These are phyloP conservation scores for Galaxias olidus DNA, from an alignment of 2,797 vertebrate genomes.

Conservation along the genomic window DNA sequence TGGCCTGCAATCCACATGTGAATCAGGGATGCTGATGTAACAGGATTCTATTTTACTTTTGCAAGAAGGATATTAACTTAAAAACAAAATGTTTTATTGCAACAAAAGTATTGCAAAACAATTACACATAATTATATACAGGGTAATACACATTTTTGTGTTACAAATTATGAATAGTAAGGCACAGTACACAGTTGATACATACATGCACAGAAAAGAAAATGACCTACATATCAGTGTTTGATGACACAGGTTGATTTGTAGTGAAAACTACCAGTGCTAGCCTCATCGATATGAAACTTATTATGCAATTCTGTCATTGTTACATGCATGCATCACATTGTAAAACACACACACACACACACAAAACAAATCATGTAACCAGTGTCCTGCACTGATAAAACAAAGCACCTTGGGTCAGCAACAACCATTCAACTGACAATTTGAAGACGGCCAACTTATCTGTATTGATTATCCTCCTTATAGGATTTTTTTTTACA, in stretches of 20 bases:
- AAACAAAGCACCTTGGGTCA: neutral
- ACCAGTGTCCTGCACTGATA: constrained; percentile 12
- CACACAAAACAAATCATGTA: no score
- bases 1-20: no score
- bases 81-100: constrained; percentile 24
- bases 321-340: neutral
- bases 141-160: constrained; percentile 31
- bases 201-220: neutral
- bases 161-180: constrained; percentile 9
- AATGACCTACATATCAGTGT: neutral
- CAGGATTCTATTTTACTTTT: no score
- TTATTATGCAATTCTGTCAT: no score
- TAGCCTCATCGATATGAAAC: constrained; percentile 2
- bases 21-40: no score
- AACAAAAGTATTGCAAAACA: constrained; percentile 30
- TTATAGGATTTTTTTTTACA: no score
- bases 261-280: constrained; percentile 7
- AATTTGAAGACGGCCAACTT: neutral
- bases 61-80: neutral
- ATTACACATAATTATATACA: constrained; percentile 35
- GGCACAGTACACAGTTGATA: neutral
- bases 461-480: no score
- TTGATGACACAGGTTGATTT: neutral
- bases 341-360: neutral
- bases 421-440: neutral